Base-by-base conservation (phyloP, 2,113 vertebrate genomes). In the Aythya baeri region DNA sequence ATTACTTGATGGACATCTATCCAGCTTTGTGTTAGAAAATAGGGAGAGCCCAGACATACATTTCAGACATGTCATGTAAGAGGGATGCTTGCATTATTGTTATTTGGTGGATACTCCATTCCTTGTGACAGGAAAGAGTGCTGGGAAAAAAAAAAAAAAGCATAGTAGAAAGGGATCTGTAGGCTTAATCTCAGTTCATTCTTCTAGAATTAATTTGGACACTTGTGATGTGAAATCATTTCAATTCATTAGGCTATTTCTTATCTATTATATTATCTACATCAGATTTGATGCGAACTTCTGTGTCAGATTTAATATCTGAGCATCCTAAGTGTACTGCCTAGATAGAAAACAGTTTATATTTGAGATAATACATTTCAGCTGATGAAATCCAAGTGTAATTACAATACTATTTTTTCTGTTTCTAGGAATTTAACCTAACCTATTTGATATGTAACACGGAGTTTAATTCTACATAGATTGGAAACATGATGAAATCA, bases 281-380 rank as follows among this genome's bases (percentile, higher is more conserved):
- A 94, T 11, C 7, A 61, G 43, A 85, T 91, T 72, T 85, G 43
- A 68, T 91, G 76, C 76, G 29, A 89, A 49, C 26, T 80, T 11
- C n/a, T 70, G 11, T 50, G 44, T 26, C 46, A 78, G 73, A 59
- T 80, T 86, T 57, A 52, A 41, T 21, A 86, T 54, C 25, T 95
- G 18, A 67, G 36, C 8, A 61, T 83, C 54, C 1, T 31, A 78
- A 75, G 2, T 36, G n/a, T 86, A 36, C 31, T 76, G n/a, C 55
- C 26, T 50, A 63, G 44, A 54, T 50, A 63, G 44, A 54, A 95
- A 89, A 79, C 5, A 75, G 27, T 55, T 86, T 70, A 20, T 88
- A 62, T 83, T 71, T 81, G 57, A 93, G 61, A 78, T 83, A 81
- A 87, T 80, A 23, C 62, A 93, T 79, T 93, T 92, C 3, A 2